Percentiles rank a stretch among this genome's conserved stretches.
phyloP scores from a whole-genome alignment of 2,888 invertebrate species.

The Ophioninae sp. region DNA sequence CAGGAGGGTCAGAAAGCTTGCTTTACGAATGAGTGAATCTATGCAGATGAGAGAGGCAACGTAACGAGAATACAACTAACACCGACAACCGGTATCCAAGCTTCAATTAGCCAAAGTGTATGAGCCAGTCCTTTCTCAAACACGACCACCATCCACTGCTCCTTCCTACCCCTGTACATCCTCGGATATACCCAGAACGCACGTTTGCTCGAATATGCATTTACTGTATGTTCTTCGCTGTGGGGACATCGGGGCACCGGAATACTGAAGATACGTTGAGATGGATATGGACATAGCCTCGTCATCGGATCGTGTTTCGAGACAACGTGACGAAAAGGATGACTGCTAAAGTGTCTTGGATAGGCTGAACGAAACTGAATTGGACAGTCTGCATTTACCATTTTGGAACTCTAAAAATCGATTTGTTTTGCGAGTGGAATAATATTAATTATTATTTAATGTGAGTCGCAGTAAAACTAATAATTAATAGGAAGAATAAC shows the following conservation, averaged over 20 bases:
- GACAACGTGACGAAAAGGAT: constrained; percentile 3
- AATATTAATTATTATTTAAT: no score
- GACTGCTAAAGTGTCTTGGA: neutral
- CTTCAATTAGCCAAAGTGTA: constrained; percentile 78
- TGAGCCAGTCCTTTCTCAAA: constrained; percentile 39
- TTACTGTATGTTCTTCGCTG: constrained; percentile 26
- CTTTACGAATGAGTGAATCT: constrained; percentile 77
- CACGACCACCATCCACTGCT: neutral
- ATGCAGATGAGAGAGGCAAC: constrained; percentile 73
- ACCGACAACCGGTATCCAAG: constrained; percentile 71
- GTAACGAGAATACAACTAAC: constrained; percentile 36
- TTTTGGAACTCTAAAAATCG: neutral
- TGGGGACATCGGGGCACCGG: neutral
- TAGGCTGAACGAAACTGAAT: neutral
- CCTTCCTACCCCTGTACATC: neutral
- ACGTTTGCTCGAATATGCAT: constrained; percentile 28
- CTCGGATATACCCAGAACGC: constrained; percentile 35
- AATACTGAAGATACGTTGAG: neutral
- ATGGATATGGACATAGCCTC: neutral
- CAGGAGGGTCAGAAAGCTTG: constrained; percentile 66
- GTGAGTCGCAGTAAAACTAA: no score
- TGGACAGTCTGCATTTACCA: neutral
- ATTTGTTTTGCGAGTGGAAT: no score
- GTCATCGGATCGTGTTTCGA: neutral
- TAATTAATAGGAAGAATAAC: no score